Conservation (phyloP, 2,113 vertebrate genomes). For the Calypte anna region DNA sequence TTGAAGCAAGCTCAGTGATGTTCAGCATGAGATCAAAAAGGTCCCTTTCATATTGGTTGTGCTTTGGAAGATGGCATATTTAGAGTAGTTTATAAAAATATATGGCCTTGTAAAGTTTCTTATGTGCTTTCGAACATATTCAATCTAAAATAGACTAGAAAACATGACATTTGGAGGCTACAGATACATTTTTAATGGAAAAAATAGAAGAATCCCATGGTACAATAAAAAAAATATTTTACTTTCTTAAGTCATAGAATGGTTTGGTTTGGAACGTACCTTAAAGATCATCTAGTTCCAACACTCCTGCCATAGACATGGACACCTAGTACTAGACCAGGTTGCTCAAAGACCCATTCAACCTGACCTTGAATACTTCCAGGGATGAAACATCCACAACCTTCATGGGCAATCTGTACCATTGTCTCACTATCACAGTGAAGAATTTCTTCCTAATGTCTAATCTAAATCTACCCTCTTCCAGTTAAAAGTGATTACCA, state of each 20-base stretch:
- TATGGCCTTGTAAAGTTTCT: background rate
- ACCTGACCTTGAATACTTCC: too few species aligned
- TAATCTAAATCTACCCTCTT: too few species aligned
- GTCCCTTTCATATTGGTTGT: background rate
- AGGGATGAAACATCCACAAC: too few species aligned
- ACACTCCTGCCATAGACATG: too few species aligned
- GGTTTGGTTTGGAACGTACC: too few species aligned
- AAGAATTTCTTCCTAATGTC: too few species aligned
- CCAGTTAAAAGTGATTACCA: too few species aligned
- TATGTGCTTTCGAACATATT: background rate
- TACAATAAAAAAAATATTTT: background rate
- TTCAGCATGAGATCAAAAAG: background rate
- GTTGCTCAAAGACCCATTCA: too few species aligned
- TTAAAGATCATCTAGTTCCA: too few species aligned
- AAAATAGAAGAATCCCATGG: background rate
- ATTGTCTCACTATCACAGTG: too few species aligned
- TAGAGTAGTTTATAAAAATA: background rate
- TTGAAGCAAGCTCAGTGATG: accelerated
- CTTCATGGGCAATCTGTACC: too few species aligned
- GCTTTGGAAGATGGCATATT: background rate
- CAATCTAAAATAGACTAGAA: background rate
- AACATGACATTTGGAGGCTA: background rate
- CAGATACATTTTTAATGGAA: background rate
- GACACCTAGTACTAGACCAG: too few species aligned
- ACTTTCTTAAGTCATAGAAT: background rate